A percentile compares a stretch with the other conserved stretches of the same genome.
phyloP scores from a whole-genome alignment of 1,140 invertebrate species.

The Drosophila equinoxialis region DNA sequence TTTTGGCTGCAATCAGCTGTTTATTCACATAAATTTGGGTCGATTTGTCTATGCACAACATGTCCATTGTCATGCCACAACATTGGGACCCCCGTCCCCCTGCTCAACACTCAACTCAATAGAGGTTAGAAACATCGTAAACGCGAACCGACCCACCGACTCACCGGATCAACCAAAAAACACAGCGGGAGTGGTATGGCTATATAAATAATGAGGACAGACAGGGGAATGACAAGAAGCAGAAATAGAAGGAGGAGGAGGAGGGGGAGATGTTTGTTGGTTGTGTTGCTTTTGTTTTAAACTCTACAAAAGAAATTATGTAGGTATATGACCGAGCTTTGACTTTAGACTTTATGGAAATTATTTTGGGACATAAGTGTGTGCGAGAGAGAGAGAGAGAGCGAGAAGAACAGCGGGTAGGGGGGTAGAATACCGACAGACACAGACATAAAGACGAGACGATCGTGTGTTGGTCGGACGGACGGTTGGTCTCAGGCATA shows the following conservation, averaged over 20 bases:
- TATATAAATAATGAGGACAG: slow-evolving; percentile 6
- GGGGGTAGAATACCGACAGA: slow-evolving; percentile 1
- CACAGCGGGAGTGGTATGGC: not conserved
- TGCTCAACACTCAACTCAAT: too few species aligned
- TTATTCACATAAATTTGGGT: slow-evolving; percentile 51
- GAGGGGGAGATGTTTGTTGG: not conserved
- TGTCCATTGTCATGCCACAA: slow-evolving; percentile 14
- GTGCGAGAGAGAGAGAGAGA: not conserved
- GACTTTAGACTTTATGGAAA: slow-evolving; percentile 63
- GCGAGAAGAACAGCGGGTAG: not conserved
- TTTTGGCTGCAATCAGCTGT: slow-evolving; percentile 17
- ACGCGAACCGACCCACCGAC: not conserved
- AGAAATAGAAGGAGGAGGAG: not conserved
- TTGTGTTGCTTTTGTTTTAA: slow-evolving; percentile 47
- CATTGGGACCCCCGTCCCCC: not conserved
- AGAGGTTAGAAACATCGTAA: not conserved
- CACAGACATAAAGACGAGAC: not conserved
- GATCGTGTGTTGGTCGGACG: not conserved
- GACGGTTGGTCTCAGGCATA: slow-evolving; percentile 26
- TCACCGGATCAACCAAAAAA: slow-evolving; percentile 1
- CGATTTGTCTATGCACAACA: slow-evolving; percentile 42
- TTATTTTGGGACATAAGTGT: slow-evolving; percentile 42
- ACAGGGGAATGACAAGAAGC: too few species aligned
- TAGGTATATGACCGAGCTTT: slow-evolving; percentile 50
- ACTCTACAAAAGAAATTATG: slow-evolving; percentile 50